Evolutionary conservation across 2,888 invertebrate species (phyloP), one percentile per base, ranked within the genome.

Genomic region (Drosophila kuntzei): DNA sequence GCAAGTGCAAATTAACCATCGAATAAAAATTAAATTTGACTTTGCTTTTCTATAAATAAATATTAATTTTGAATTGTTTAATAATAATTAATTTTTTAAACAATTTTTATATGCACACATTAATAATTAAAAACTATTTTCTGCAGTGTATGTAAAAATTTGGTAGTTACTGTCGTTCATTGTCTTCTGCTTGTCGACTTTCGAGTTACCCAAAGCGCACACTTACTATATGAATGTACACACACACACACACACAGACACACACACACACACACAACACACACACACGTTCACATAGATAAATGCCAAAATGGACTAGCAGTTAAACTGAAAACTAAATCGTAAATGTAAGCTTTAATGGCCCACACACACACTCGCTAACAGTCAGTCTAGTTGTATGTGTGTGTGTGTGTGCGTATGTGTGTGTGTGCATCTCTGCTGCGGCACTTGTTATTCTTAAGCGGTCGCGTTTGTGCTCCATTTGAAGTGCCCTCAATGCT

Each of bases 391-490:
- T 12, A 12, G 49, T 34, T 20, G 36, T 18, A 36, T 18, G 47
- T 39, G 57, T 32, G 39, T 20, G 39, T 58, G 20, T 36, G 51
- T 34, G 22, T 29, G 46, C 20, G 37, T 47, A 14, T 22, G 41
- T 12, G 20, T 41, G 41, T 50, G 50, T 29, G 18, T 36, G 54
- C 32, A 41, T 44, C 43, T 22, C 37, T 49, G 55, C 14, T 63
- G 51, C 18, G 60, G 51, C 63, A 71, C 76, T 82, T 82, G 87
- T 71, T 83, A 82, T 88, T 83, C 76, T 83, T 86, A 86, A 88
- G 77, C 83, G 77, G 80, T 81, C 89, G 87, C 89, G 87, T 88
- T 88, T 88, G 76, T 88, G 89, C 80, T 64, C 80, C 89, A 86
- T 83, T 88, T 86, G 72, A 88, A 86, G 81, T 86, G 89, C 67